Conservation (phyloP, 2,888 invertebrate species). For the Volucella bombylans region DNA sequence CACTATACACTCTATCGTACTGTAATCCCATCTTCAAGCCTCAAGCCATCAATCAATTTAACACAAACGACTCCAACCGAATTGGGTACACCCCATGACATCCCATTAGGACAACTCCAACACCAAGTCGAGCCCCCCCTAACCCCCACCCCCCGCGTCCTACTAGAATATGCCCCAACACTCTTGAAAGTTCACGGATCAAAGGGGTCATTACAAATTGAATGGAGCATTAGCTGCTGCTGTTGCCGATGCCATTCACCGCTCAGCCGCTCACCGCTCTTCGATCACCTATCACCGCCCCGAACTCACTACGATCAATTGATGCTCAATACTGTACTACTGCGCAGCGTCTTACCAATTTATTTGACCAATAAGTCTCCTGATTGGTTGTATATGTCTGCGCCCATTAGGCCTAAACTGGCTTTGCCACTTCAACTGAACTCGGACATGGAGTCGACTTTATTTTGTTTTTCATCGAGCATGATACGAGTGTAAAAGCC, state of each 20-base stretch:
- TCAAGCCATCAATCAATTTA: slow-evolving; percentile 66
- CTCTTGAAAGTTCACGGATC: slow-evolving; percentile 63
- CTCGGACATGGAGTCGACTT: slow-evolving; percentile 5
- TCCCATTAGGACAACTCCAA: slow-evolving; percentile 58
- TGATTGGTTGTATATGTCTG: slow-evolving; percentile 38
- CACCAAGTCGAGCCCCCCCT: slow-evolving; percentile 25
- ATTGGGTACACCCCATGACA: slow-evolving; percentile 58
- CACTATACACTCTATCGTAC: neutral
- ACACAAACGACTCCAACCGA: slow-evolving; percentile 62
- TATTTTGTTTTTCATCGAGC: neutral
- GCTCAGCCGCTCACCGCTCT: slow-evolving; percentile 6
- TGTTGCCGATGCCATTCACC: slow-evolving; percentile 23
- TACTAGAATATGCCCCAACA: slow-evolving; percentile 49
- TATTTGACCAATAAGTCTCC: slow-evolving; percentile 55
- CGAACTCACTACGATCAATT: slow-evolving; percentile 25
- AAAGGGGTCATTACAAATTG: slow-evolving; percentile 68
- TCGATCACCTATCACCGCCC: slow-evolving; percentile 11
- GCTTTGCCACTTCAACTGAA: slow-evolving; percentile 26
- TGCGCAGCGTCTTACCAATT: slow-evolving; percentile 48
- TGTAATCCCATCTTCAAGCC: slow-evolving; percentile 9
- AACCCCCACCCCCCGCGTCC: slow-evolving; percentile 31
- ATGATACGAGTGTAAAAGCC: slow-evolving; percentile 23
- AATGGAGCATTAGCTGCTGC: slow-evolving; percentile 45
- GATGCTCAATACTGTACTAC: slow-evolving; percentile 20
- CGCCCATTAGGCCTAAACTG: slow-evolving; percentile 51